Evolutionary conservation across 1,140 invertebrate species (phyloP), one percentile per base, ranked within the genome.

Genomic region (Oscheius sp.): DNA sequence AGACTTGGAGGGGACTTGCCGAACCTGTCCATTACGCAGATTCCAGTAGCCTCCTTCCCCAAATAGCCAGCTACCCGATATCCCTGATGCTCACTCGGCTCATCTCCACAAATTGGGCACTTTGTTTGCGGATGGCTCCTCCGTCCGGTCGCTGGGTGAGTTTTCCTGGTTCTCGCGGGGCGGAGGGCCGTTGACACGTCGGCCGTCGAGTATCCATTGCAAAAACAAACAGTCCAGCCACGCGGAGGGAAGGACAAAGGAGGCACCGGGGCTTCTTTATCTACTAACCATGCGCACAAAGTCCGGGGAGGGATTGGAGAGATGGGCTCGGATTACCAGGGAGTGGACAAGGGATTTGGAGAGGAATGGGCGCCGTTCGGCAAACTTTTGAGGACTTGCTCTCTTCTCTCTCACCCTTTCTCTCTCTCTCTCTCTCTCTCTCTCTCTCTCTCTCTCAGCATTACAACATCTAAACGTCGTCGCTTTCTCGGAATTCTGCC

Each of bases 211-310:
- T 55, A 55, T 55, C 49, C 49, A 23, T 55, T 55, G 49, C 49
- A 55, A 55, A 55, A 55, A 55, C 49, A 55, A 55, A 55, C 49
- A 55, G 49, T 23, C 28, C 49, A n/a, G 28, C 49, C 49, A 55
- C 49, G 49, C 7, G 49, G 15, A 7, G 28, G n/a, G 38, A 42
- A 42, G 38, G 38, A 10, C 38, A n/a, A n/a, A n/a, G n/a, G n/a
- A n/a, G n/a, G n/a, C n/a, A n/a, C n/a, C n/a, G n/a, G n/a, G n/a
- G n/a, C n/a, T n/a, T n/a, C n/a, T n/a, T n/a, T n/a, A n/a, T n/a
- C n/a, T n/a, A n/a, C n/a, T n/a, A n/a, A n/a, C n/a, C n/a, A n/a
- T n/a, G n/a, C n/a, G n/a, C n/a, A n/a, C n/a, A n/a, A n/a, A n/a
- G n/a, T n/a, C n/a, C n/a, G n/a, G n/a, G n/a, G n/a, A n/a, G n/a